Evolutionary conservation across 2,888 invertebrate species (phyloP), one percentile per base, ranked within the genome.

Genomic region (Epistrophe grossulariae): DNA sequence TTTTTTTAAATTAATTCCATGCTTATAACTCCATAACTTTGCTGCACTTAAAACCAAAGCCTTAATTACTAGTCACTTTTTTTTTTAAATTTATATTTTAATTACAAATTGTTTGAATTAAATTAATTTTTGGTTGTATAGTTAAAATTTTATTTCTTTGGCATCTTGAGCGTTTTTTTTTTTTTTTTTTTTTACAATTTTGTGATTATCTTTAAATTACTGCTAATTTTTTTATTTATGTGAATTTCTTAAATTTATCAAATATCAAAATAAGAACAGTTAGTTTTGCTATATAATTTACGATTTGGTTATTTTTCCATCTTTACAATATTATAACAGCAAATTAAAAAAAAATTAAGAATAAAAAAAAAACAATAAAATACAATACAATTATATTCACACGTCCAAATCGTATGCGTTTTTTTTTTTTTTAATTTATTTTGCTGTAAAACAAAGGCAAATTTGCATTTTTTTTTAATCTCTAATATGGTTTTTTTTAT

Each of bases 251-350:
- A 68, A 68, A 38, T 74, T 83, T 83, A 83, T 83, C 83, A 77
- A 83, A 87, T 87, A 83, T 87, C 79, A 87, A 87, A 87, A 87
- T 83, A 79, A 87, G 83, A 87, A 87, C 83, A 79, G 66, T 87
- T 76, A 74, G 73, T 81, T 73, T 82, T 82, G 74, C 73, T 82
- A 24, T 24, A 24, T 24, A 85, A 85, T 70, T 81, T 78, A 78
- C 40, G 81, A 82, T 70, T 82, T 71, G 74, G 64, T 79, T 84
- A 57, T 28, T 79, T 57, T 24, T 73, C 28, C 24, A 43, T 76
- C 48, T 78, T 50, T 71, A 64, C 62, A 60, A 62, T 52, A 50
- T 9, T 52, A 50, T 9, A 52, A 55, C 28, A 66, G n/a, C n/a
- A 45, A 45, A n/a, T 17, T 70, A 55, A 15, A 31, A 28, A 17